Evolutionary conservation across 2,113 vertebrate species (phyloP).

Genomic region (Tympanuchus pallidicinctus): DNA sequence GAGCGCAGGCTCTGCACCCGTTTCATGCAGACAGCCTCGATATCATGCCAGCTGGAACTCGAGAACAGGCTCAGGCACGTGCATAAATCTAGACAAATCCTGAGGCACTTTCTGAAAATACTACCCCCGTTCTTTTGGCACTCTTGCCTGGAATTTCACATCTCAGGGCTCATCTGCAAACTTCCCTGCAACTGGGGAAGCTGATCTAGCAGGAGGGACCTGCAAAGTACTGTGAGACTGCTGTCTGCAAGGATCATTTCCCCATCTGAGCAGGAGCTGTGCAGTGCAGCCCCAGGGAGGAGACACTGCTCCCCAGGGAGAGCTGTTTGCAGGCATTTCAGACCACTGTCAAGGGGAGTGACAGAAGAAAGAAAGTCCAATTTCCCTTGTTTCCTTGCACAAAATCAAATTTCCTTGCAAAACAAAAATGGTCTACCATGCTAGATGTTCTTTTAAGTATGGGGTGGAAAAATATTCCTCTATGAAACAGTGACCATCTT

Average conservation of each 20-base stretch:
- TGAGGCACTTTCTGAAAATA: constrained; percentile 27
- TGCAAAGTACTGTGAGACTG: not conserved
- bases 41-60: not conserved
- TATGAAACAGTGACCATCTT: not conserved
- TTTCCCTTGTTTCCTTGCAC: not conserved
- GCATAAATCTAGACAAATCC: constrained; percentile 18
- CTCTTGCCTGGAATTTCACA: not conserved
- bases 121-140: not conserved
- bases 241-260: not conserved
- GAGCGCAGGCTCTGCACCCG: not conserved
- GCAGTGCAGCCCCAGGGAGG: not conserved
- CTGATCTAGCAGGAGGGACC: not conserved
- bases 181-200: not conserved
- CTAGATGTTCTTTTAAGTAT: not conserved
- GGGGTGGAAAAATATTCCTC: not conserved
- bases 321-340: not conserved
- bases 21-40: rapidly evolving
- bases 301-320: not conserved
- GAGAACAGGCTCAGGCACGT: not conserved
- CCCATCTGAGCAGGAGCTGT: not conserved
- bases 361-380: not conserved
- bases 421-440: not conserved
- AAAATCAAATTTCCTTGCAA: not conserved
- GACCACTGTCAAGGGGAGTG: not conserved
- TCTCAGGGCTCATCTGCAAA: not conserved